Percentiles rank a stretch among this genome's conserved stretches.
phyloP scores from a whole-genome alignment of 2,888 invertebrate genomes.

The Charanyca ferruginea region DNA sequence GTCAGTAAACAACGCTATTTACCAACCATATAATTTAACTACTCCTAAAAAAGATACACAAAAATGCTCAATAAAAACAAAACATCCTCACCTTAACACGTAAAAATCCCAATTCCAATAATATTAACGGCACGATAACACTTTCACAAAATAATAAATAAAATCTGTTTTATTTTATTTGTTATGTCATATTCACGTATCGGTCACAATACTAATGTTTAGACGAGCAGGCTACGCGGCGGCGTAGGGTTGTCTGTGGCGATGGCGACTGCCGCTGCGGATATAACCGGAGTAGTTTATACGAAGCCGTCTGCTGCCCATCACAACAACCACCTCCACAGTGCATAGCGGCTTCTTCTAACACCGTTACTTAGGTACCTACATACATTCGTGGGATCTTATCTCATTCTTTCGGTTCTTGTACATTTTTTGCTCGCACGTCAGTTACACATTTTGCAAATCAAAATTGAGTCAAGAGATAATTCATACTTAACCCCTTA shows the following conservation, averaged over 20 bases:
- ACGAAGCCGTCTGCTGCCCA: slow-evolving; percentile 53
- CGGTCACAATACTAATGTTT: slow-evolving; percentile 46
- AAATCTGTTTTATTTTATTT: slow-evolving; percentile 16
- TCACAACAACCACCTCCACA: slow-evolving; percentile 63
- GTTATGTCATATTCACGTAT: slow-evolving; percentile 59
- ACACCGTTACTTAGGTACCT: slow-evolving; percentile 66
- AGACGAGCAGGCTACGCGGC: slow-evolving; percentile 55
- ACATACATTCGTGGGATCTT: slow-evolving; percentile 55
- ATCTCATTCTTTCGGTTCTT: slow-evolving; percentile 35
- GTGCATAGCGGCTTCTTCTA: slow-evolving; percentile 57
- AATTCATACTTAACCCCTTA: slow-evolving; percentile 17
- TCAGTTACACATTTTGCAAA: too few relatives aligned
- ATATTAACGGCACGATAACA: slow-evolving; percentile 49
- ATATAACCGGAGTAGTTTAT: slow-evolving; percentile 64
- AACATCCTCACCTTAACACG: slow-evolving; percentile 53
- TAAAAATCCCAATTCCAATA: slow-evolving; percentile 53
- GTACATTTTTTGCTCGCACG: slow-evolving; percentile 14
- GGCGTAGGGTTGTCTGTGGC: slow-evolving; percentile 57
- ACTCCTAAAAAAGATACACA: neutral
- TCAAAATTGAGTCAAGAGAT: slow-evolving; percentile 13
- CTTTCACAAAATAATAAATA: slow-evolving; percentile 55
- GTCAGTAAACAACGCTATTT: slow-evolving; percentile 33
- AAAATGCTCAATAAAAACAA: neutral
- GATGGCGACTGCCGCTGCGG: slow-evolving; percentile 59
- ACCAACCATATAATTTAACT: neutral